Conservation (phyloP, 2,797 vertebrate species). For the Staurois parvus region DNA sequence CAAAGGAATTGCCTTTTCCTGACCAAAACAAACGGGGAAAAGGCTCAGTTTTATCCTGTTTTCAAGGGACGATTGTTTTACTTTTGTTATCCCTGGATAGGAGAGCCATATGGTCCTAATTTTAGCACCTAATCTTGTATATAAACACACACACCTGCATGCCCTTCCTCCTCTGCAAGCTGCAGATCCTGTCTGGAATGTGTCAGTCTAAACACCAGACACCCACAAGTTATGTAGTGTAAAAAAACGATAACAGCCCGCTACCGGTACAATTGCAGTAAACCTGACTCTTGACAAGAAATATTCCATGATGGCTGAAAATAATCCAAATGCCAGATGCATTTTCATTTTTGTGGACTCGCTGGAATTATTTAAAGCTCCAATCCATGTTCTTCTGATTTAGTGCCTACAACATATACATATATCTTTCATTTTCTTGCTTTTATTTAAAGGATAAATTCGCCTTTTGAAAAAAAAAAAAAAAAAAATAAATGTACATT, state of each 20-base stretch:
- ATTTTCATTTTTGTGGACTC: background rate
- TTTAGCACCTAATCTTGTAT: constrained; percentile 45
- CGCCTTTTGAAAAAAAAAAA: no score
- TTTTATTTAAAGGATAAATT: no score
- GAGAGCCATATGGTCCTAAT: constrained; percentile 39
- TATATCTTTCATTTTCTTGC: background rate
- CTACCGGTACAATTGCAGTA: constrained; percentile 4
- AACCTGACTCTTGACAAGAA: background rate
- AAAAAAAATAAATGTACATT: no score
- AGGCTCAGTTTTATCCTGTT: background rate
- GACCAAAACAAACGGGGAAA: background rate
- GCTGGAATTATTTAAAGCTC: no score
- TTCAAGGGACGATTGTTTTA: constrained; percentile 8
- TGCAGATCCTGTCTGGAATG: constrained; percentile 14
- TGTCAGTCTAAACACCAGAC: background rate
- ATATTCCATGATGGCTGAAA: background rate
- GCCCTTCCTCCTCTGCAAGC: constrained; percentile 9
- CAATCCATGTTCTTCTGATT: no score
- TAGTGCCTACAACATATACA: background rate
- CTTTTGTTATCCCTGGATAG: constrained; percentile 9
- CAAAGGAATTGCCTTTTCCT: constrained; percentile 16
- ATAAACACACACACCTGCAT: constrained; percentile 46
- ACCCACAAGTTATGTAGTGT: background rate
- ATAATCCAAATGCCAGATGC: background rate
- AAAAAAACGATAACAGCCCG: background rate